Conservation (phyloP, 2,797 vertebrate genomes). For the Arctocebus calabarensis region DNA sequence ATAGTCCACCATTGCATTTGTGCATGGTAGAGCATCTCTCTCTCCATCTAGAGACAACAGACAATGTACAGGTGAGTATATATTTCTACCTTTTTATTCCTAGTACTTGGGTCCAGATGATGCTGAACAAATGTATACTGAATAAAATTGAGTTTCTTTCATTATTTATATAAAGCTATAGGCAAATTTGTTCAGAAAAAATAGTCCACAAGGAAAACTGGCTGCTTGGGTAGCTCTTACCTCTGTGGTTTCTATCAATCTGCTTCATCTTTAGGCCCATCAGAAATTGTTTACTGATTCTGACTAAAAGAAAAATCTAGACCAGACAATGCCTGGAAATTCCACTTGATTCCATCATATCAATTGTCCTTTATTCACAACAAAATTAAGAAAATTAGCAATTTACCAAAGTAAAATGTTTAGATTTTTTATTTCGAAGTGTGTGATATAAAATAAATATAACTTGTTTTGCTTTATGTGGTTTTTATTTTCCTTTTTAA, state of each 20-base stretch:
- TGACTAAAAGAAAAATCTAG: background rate
- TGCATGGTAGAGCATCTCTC: background rate
- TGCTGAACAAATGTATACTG: background rate
- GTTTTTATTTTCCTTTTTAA: background rate
- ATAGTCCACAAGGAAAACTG: background rate
- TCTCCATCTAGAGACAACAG: background rate
- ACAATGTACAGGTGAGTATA: background rate
- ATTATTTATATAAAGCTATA: background rate
- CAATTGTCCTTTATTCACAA: background rate
- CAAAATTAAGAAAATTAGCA: background rate
- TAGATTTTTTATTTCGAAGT: background rate
- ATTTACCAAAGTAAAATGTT: background rate
- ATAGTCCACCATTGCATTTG: background rate
- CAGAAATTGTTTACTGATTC: background rate
- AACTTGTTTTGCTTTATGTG: background rate
- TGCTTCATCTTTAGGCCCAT: background rate
- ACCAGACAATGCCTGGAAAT: background rate
- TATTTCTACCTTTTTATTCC: background rate
- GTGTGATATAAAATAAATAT: background rate
- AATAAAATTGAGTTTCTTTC: conserved; percentile 6
- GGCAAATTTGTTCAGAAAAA: background rate
- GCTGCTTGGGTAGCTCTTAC: background rate
- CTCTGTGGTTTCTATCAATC: background rate
- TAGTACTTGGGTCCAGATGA: background rate
- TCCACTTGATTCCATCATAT: background rate